phyloP scores from a whole-genome alignment of 2,888 invertebrate species.

The Neoascia interrupta region DNA sequence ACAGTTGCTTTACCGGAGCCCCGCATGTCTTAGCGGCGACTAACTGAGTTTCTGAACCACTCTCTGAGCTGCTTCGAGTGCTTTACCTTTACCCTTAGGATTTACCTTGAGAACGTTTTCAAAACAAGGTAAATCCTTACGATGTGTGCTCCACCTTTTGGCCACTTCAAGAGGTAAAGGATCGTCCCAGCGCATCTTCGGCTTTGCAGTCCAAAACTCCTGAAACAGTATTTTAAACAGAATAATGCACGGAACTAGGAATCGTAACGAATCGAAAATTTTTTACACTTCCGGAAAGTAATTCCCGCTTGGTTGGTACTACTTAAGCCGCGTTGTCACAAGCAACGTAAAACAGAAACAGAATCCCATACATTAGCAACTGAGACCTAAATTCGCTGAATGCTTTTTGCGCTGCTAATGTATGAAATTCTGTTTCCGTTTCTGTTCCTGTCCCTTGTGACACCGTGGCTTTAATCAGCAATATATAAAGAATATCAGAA shows the following conservation, averaged over 20 bases:
- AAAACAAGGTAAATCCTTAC: neutral
- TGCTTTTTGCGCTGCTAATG: no score
- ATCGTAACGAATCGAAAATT: neutral
- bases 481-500: neutral
- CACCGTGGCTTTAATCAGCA: no score
- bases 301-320: neutral
- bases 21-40: slow-evolving; percentile 48
- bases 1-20: slow-evolving; percentile 36
- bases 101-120: neutral
- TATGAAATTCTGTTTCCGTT: no score
- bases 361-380: no score
- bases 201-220: neutral
- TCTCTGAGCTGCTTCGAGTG: neutral
- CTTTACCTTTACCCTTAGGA: no score
- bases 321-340: no score
- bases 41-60: neutral
- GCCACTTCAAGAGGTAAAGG: neutral
- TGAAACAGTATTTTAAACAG: neutral
- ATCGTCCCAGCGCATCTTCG: neutral
- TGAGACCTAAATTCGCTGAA: no score
- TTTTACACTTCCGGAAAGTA: neutral
- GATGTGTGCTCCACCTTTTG: neutral
- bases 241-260: neutral
- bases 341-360: no score
- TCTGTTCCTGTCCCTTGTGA: no score